Base-by-base conservation (phyloP, 2,888 invertebrate species). In the Ophion slaviceki region DNA sequence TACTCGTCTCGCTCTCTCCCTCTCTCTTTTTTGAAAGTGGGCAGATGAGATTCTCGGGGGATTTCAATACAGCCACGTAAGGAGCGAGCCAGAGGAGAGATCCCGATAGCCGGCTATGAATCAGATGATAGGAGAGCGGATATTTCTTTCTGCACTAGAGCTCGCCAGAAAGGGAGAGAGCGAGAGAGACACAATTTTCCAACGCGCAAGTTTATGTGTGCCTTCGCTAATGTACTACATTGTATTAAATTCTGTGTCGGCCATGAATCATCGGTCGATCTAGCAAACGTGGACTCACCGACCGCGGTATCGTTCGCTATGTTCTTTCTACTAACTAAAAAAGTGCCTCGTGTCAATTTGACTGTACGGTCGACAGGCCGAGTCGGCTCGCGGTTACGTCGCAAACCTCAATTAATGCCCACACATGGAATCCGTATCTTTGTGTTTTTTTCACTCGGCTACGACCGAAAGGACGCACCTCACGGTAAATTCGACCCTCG, bases 211-310 rank as follows among this genome's bases (percentile, higher is more conserved):
- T 57, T 61, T 36, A 28, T 40, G 68, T 47, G 47, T 47, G 72
- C 67, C 14, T 7, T 40, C 7, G 53, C 11, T 14, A 40, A 61
- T 59, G 40, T 61, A 36, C 32, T 72, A 40, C 53, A 71, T 57
- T 61, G 71, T 71, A 57, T 59, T 40, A 64, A 28, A 40, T 40
- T 40, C 66, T 32, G 47, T 28, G n/a, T 20, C 36, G 40, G 76
- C 72, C 68, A 81, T 85, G 85, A 85, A 85, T 85, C 85, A 85
- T 85, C 81, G 81, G 74, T 8, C 67, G 85, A 78, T 85, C 74
- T n/a, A 20, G 45, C 68, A 59, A 53, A 70, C 74, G 67, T 20
- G 74, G 78, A 78, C 68, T 64, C 68, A 24, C 72, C 64, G 68
- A 78, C 45, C 67, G 62, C 45, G 32, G n/a, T 11, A 76, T 24